Evolutionary conservation across 2,888 invertebrate species (phyloP).

Genomic region (Parnassius apollo): DNA sequence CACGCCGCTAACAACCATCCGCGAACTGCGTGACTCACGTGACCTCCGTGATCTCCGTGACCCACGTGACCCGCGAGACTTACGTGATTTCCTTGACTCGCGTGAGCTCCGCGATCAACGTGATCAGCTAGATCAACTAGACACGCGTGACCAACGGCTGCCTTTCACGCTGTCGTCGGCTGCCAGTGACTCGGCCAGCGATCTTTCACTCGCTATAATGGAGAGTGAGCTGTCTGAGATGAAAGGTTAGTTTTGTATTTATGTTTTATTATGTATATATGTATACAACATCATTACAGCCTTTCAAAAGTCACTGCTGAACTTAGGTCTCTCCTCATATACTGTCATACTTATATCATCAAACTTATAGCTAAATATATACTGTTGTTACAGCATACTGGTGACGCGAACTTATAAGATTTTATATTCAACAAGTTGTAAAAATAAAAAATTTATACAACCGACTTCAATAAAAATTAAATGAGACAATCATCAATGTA

Average conservation of each 20-base stretch:
- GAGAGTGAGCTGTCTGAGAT: constrained; percentile 82
- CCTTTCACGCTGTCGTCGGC: constrained; percentile 95
- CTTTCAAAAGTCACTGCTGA: too few species aligned
- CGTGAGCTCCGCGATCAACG: constrained; percentile 58
- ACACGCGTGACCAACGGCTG: constrained; percentile 30
- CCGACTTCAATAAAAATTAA: too few species aligned
- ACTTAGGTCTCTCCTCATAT: too few species aligned
- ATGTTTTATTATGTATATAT: too few species aligned
- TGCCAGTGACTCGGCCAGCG: constrained; percentile 95
- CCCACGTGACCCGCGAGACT: constrained; percentile 62
- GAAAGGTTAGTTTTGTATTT: constrained; percentile 45
- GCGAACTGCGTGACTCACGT: constrained; percentile 4
- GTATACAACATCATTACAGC: too few species aligned
- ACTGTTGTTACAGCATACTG: too few species aligned
- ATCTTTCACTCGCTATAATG: constrained; percentile 88
- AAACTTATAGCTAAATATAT: too few species aligned
- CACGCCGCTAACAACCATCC: constrained; percentile 52
- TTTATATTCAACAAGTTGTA: too few species aligned
- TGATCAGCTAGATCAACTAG: constrained; percentile 52
- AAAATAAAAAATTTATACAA: too few species aligned
- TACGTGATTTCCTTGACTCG: constrained; percentile 49
- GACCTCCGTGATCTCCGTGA: constrained; percentile 50
- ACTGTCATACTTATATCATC: too few species aligned
- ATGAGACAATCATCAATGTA: too few species aligned
- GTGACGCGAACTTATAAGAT: too few species aligned